phyloP scores from a whole-genome alignment of 2,113 vertebrate species.

The Datnioides undecimradiatus region DNA sequence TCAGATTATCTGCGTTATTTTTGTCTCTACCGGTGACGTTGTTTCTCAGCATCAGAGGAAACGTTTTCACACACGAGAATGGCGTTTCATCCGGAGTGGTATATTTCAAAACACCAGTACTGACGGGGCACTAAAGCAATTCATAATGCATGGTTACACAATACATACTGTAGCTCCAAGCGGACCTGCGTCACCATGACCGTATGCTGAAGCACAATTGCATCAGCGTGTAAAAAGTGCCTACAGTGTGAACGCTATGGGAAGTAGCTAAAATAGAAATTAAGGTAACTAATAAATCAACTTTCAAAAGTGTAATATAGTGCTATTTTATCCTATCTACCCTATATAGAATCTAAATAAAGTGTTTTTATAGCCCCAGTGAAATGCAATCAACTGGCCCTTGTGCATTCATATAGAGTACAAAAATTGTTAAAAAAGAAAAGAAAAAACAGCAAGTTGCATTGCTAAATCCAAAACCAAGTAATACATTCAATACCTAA shows the following conservation, averaged over 20 bases:
- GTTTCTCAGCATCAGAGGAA: conserved; percentile 47
- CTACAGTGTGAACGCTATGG: neutral
- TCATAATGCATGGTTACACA: conserved; percentile 55
- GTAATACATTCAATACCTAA: neutral
- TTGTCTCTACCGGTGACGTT: conserved; percentile 65
- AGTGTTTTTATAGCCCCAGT: neutral
- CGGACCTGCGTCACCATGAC: conserved; percentile 12
- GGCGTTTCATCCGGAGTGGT: conserved; percentile 44
- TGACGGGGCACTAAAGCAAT: conserved; percentile 33
- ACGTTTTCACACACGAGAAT: conserved; percentile 32
- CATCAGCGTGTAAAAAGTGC: conserved; percentile 3
- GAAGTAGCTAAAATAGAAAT: no score
- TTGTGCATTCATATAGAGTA: neutral
- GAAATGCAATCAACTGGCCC: neutral
- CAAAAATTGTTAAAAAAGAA: no score
- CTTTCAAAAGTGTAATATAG: neutral
- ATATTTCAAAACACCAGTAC: conserved; percentile 44
- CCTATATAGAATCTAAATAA: neutral
- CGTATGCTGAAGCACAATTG: neutral
- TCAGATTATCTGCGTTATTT: conserved; percentile 76
- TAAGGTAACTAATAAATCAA: neutral
- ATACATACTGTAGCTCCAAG: conserved; percentile 19
- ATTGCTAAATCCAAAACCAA: neutral
- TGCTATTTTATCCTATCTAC: neutral
- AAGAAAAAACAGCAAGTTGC: no score